Evolutionary conservation across 2,113 vertebrate genomes (phyloP), one percentile per base, ranked within the genome.

Genomic region (Toxotes chatareus): DNA sequence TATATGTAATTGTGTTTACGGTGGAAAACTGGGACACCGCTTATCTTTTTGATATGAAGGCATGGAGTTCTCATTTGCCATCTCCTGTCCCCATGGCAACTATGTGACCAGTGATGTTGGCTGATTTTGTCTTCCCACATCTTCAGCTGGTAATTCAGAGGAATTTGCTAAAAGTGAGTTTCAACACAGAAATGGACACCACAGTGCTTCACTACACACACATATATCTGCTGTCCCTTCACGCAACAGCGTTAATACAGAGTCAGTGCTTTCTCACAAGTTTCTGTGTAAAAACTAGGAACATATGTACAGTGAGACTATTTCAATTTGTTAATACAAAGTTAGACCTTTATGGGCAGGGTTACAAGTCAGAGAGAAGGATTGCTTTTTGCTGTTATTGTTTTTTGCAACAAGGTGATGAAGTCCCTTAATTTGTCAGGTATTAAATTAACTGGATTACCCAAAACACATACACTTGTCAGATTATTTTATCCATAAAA

Each of bases 1-100:
- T 82, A 44, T 27, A 49, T 32, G 76, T 67, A 14, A 67, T 27
- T 8, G 34, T 75, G 76, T 69, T 72, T 62, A 4, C 51, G 40
- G 38, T 16, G 17, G 61, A 27, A 55, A 86, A 73, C 59, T 68
- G 79, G 62, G 66, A 57, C 65, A 42, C 62, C 12, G 21, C 55
- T 82, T 76, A 73, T 79, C 71, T 73, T 86, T 84, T 87, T 83
- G 69, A 89, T 73, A 55, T 76, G 70, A 79, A 67, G 42, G 42
- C 65, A 47, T 73, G 38, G 59, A 77, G 76, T 82, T 88, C 87
- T 89, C 76, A 72, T 87, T 79, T 88, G 82, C 79, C 62, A 69
- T 78, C 71, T 89, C 55, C 64, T 83, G 89, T 94, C 92, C 87
- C 92, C 91, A 94, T 94, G 92, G 93, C 90, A 94, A 94, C 93